A percentile compares a stretch with the other conserved stretches of the same genome.
Evolutionary conservation across 2,888 invertebrate species (phyloP).

Genomic region (Parnassius apollo): DNA sequence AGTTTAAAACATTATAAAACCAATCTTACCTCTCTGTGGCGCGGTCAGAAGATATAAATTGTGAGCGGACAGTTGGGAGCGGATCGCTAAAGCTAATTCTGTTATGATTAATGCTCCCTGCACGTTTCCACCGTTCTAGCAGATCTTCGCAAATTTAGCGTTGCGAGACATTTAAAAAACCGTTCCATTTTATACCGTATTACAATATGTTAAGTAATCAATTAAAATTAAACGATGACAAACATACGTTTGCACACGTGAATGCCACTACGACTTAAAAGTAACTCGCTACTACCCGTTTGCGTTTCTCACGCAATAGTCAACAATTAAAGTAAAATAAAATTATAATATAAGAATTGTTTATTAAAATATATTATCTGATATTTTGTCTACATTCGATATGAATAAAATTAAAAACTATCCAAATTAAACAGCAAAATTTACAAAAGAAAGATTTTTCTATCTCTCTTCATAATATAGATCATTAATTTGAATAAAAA

Average conservation of each 20-base stretch:
- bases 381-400: too few relatives aligned
- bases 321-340: constrained; percentile 55
- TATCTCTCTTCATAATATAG: too few relatives aligned
- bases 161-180: constrained; percentile 26
- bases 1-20: constrained; percentile 33
- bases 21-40: constrained; percentile 33
- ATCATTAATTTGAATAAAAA: too few relatives aligned
- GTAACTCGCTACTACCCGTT: constrained; percentile 65
- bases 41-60: constrained; percentile 63
- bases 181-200: constrained; percentile 43
- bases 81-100: constrained; percentile 80
- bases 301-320: constrained; percentile 79
- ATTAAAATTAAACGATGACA: constrained; percentile 14
- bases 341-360: constrained; percentile 47
- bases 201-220: constrained; percentile 19
- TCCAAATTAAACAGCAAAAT: too few relatives aligned
- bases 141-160: constrained; percentile 42
- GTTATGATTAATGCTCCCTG: constrained; percentile 79
- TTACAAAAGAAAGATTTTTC: too few relatives aligned
- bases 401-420: too few relatives aligned
- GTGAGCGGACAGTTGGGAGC: constrained; percentile 70
- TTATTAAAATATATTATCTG: constrained; percentile 47
- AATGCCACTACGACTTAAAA: constrained; percentile 52
- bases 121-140: constrained; percentile 69
- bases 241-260: constrained; percentile 33